Percentiles rank a stretch among this genome's conserved stretches.
Evolutionary conservation across 2,113 vertebrate genomes (phyloP).

Genomic region (Actenoides hombroni): DNA sequence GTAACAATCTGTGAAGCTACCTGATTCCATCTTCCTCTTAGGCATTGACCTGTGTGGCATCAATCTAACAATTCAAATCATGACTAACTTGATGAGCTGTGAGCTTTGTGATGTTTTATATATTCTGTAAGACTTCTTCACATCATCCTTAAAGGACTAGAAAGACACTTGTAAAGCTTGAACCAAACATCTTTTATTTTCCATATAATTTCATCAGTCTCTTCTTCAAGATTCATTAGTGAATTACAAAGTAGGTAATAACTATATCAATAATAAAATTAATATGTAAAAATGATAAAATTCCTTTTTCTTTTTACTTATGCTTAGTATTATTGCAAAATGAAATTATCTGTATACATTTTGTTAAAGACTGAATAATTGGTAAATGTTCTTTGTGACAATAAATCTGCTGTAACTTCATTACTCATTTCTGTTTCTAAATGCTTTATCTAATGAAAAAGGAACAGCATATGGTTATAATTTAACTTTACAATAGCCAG

Average conservation of each 20-base stretch:
- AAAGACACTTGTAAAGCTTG: background rate
- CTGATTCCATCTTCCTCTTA: background rate
- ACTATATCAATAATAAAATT: background rate
- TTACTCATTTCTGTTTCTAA: background rate
- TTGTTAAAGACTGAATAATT: background rate
- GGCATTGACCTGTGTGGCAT: background rate
- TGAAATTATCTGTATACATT: background rate
- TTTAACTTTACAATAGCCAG: background rate
- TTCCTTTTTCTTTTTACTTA: background rate
- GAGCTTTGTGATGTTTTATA: background rate
- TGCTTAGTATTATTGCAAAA: background rate
- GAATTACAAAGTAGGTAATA: background rate
- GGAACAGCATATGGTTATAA: background rate
- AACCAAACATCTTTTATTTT: background rate
- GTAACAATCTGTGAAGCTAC: background rate
- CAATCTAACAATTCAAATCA: background rate
- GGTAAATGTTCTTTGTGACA: background rate
- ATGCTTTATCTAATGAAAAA: background rate
- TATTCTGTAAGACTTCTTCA: background rate
- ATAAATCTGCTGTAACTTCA: background rate
- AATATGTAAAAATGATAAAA: background rate
- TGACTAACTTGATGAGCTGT: background rate
- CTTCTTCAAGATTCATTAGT: background rate
- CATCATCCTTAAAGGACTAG: background rate
- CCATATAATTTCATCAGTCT: background rate